Evolutionary conservation across 2,888 invertebrate genomes (phyloP).

Genomic region (Hedychridium roseum): DNA sequence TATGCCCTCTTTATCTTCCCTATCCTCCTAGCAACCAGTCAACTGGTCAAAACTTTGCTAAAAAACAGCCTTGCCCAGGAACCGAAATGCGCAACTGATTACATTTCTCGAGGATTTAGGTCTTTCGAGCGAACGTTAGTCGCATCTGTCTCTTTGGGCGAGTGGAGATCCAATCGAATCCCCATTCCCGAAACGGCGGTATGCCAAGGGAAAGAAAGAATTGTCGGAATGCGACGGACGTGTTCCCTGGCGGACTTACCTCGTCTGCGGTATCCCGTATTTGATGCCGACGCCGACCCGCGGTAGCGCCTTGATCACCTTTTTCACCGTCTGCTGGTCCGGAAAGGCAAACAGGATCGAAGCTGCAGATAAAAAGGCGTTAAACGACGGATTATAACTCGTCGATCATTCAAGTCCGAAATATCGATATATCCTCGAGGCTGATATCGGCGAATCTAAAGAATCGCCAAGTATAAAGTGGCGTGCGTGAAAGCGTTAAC

Average conservation of each 20-base stretch:
- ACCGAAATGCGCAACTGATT: not conserved
- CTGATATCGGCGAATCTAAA: too few species aligned
- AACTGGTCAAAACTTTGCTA: too few species aligned
- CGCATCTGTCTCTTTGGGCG: too few species aligned
- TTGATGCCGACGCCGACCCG: constrained; percentile 99
- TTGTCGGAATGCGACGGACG: constrained; percentile 52
- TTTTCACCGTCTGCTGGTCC: constrained; percentile 96
- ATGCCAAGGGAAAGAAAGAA: constrained; percentile 49
- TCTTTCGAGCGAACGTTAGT: too few species aligned
- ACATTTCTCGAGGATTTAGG: too few species aligned
- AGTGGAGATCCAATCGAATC: too few species aligned
- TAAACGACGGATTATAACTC: constrained; percentile 35
- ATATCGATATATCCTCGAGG: not conserved
- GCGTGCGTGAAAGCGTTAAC: constrained; percentile 8
- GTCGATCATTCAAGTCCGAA: not conserved
- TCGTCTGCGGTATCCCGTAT: constrained; percentile 98
- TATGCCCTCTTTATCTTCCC: too few species aligned
- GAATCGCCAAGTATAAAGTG: too few species aligned
- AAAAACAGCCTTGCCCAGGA: too few species aligned
- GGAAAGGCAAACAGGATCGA: constrained; percentile 99
- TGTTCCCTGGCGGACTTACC: constrained; percentile 68
- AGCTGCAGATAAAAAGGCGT: constrained; percentile 72
- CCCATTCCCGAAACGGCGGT: not conserved
- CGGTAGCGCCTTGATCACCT: constrained; percentile 96
- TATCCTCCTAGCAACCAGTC: too few species aligned